Evolutionary conservation across 2,797 vertebrate genomes (phyloP), one percentile per base, ranked within the genome.

Genomic region (Austrolebias charrua): DNA sequence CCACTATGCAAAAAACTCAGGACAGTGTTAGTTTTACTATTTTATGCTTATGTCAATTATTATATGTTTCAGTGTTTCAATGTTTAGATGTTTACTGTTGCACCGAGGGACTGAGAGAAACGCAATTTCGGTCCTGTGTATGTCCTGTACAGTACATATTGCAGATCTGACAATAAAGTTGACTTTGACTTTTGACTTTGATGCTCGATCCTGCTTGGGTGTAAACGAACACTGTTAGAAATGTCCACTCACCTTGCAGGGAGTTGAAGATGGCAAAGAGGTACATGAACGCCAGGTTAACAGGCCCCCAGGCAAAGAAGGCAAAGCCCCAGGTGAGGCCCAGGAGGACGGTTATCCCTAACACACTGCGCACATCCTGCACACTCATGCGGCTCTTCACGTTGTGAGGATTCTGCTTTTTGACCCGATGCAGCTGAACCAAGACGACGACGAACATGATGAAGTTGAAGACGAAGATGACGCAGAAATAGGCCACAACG

Each of bases 281-380:
- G 88, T 96, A 99, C 92, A 95, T 96, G 85, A 99, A 97, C 0
- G 92, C 57, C 56, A 95, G 84, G 73, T 95, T 96, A 50, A 96
- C 87, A 1, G 93, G 93, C 0, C 91, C 95, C 94, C 95, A 97
- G n/a, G 96, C 95, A 53, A 99, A 98, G 79, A 99, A 98, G 45
- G 95, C 97, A 63, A 98, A 95, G n/a, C 96, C 96, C 98, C 97
- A 99, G 1, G 96, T 95, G 85, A 99, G 95, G 71, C 98, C 97
- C 60, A 99, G 82, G 38, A 99, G 92, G 73, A 98, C 80, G 0
- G 95, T 98, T 55, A 99, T 92, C 35, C 98, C 96, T 0, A 88
- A 75, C 60, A 98, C 90, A 14, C 97, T 98, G 63, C 95, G 93
- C 19, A 93, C 64, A 46, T 98, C 94, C 76, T 92, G 90, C 76